Evolutionary conservation across 2,797 vertebrate species (phyloP), one percentile per base, ranked within the genome.

Genomic region (Chrosomus eos): DNA sequence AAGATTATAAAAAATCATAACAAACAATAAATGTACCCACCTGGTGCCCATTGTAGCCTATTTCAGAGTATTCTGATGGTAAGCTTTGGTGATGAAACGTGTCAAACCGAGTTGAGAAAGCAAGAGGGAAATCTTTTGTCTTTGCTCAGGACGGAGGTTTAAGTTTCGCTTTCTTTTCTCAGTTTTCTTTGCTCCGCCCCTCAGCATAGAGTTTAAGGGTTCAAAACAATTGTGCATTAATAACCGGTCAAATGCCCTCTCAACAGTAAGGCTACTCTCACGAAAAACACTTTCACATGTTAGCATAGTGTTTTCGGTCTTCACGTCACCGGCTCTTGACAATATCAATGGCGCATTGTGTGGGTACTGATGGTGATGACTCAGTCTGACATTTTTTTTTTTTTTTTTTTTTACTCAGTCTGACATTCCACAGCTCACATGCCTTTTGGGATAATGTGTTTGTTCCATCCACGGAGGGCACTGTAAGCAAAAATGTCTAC

Each of bases 81-180:
- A 31, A 33, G 7, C 58, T 33, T 7, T 62, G 26, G 1, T 2
- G 5, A 3, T 64, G 55, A 28, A 9, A 19, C 14, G 19, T 13
- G 9, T 5, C 38, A 6, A 28, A 43, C 36, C 26, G 16, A 43
- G 23, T 16, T 9, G 36, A 78, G 16, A 62, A 36, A 33, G 10
- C 72, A 51, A 16, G 7, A 38, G 2, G 21, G 23, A 3, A 60
- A 51, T 36, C 4, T 80, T 67, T 18, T 80, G 8, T 74, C 51
- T 70, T 31, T 64, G 3, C 36, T 73, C 18, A 2, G 7, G 36
- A 23, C 40, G 14, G 23, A 19, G 9, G 5, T 80, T 72, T n/a
- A 60, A 36, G 55, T 83, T 83, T 83, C 71, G 26, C 31, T 83
- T 83, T 66, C 43, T 21, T 51, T 74, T 48, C 14, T 67, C 2